A percentile compares a stretch with the other conserved stretches of the same genome.
Evolutionary conservation across 2,797 vertebrate genomes (phyloP).

Genomic region (Peromyscus aztecus): DNA sequence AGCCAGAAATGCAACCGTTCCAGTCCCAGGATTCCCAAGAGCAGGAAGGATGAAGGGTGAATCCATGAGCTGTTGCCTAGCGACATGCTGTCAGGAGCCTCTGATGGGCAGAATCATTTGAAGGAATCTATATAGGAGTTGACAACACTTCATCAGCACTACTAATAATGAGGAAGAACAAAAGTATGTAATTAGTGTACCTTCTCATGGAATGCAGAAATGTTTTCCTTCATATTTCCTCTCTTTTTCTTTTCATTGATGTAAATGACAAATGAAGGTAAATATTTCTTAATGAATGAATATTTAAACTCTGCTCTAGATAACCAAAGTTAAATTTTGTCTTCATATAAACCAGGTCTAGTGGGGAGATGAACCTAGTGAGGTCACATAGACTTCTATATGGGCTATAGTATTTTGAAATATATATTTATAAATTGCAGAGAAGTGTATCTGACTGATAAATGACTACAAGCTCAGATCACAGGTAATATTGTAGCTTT

Average conservation of each 20-base stretch:
- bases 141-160: neutral
- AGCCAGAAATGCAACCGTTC: neutral
- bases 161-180: neutral
- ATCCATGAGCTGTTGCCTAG: constrained; percentile 44
- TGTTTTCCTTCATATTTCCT: neutral
- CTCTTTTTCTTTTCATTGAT: neutral
- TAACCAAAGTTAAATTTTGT: neutral
- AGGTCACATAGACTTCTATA: neutral
- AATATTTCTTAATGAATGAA: constrained; percentile 5
- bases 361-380: neutral
- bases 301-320: neutral
- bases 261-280: neutral
- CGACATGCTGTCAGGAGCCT: constrained; percentile 44
- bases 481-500: neutral
- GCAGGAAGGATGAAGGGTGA: constrained; percentile 66
- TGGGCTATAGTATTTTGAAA: neutral
- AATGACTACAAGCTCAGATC: neutral
- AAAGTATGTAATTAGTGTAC: neutral
- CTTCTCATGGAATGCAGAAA: neutral
- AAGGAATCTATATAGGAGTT: neutral
- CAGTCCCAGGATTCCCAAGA: constrained; percentile 67
- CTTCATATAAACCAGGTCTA: neutral
- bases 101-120: neutral
- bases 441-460: neutral
- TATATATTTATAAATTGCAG: neutral